phyloP scores from a whole-genome alignment of 2,113 vertebrate genomes.

The Corynorhinus townsendii region DNA sequence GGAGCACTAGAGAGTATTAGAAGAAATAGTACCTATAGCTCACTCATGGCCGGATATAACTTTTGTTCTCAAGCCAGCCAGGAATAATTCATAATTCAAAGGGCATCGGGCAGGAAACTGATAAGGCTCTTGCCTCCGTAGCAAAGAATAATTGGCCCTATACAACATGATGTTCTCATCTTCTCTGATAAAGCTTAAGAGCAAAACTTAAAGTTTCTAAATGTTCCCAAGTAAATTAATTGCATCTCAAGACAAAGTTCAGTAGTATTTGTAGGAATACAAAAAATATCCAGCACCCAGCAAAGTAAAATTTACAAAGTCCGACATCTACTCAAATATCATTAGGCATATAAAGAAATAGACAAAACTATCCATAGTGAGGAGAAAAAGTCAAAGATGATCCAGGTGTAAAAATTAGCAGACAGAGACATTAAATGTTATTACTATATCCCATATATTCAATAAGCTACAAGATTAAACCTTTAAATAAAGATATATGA shows the following conservation, averaged over 20 bases:
- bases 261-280: neutral
- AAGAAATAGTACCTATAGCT: neutral
- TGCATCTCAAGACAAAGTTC: neutral
- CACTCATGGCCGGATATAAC: neutral
- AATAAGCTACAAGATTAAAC: neutral
- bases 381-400: neutral
- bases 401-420: neutral
- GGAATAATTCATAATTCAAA: neutral
- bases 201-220: neutral
- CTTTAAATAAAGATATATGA: neutral
- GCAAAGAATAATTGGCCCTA: neutral
- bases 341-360: neutral
- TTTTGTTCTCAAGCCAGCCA: neutral
- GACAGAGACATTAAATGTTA: neutral
- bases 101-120: neutral
- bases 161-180: neutral
- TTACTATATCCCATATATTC: neutral
- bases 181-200: neutral
- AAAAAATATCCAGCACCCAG: neutral
- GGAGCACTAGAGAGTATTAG: neutral
- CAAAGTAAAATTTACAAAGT: neutral
- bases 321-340: neutral
- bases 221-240: neutral
- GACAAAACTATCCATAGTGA: neutral
- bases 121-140: neutral